Conservation (phyloP, 2,113 vertebrate genomes). For the Tachycineta bicolor region DNA sequence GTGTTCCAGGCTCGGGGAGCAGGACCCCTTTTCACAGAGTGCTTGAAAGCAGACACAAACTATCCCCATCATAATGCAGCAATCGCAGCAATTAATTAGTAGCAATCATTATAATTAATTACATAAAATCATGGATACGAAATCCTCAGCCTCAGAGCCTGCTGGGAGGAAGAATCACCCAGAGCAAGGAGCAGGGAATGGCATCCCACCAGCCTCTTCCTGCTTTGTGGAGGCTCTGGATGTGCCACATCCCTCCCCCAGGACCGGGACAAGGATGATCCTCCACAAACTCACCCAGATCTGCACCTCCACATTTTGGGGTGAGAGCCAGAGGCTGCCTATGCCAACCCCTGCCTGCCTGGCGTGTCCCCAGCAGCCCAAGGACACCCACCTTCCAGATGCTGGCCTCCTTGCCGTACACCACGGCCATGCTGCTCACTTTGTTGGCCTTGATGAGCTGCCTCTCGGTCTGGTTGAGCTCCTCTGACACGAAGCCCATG, state of each 20-base stretch:
- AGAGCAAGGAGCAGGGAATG: not conserved
- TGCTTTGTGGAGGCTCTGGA: not conserved
- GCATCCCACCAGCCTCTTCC: not conserved
- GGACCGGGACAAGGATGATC: fast-evolving
- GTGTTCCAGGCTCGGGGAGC: fast-evolving
- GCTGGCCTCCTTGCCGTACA: conserved; percentile 93
- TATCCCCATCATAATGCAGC: not conserved
- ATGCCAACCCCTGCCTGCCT: fast-evolving
- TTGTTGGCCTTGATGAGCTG: conserved; percentile 86
- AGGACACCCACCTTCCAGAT: conserved; percentile 93
- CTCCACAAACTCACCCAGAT: not conserved
- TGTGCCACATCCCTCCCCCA: not conserved
- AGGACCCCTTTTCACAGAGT: not conserved
- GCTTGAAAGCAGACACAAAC: not conserved
- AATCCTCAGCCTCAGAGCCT: not conserved
- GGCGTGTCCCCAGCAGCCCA: fast-evolving
- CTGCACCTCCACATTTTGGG: not conserved
- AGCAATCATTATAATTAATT: not conserved
- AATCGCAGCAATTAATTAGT: not conserved
- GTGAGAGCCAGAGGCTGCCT: not conserved
- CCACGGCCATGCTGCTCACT: conserved; percentile 92
- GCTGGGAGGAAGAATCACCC: not conserved
- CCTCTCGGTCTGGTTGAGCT: conserved; percentile 88
- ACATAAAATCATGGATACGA: fast-evolving
- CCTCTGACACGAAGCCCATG: conserved; percentile 97